These are phyloP conservation scores for Drosophila trichaetosa DNA, from an alignment of 2,888 invertebrate genomes.

Conservation along the genomic window DNA sequence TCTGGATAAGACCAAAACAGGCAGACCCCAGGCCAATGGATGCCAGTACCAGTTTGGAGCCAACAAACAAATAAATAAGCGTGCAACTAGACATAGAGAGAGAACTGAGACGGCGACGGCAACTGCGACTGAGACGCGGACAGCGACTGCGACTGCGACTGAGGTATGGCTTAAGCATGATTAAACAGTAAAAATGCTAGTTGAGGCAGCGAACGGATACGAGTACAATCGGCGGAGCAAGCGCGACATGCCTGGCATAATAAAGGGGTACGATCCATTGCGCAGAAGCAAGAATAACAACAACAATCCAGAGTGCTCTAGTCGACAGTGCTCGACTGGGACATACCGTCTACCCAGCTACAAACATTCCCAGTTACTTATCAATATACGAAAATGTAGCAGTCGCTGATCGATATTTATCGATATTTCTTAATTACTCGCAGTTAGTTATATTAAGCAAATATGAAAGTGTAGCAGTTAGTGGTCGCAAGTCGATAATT, in stretches of 20 bases:
- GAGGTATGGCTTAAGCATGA: conserved; percentile 65
- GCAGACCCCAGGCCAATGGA: conserved; percentile 48
- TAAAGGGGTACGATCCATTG: conserved; percentile 64
- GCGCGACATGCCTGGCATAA: conserved; percentile 73
- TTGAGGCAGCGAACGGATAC: conserved; percentile 54
- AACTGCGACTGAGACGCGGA: conserved; percentile 5
- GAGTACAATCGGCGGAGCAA: conserved; percentile 50
- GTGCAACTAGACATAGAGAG: conserved; percentile 66
- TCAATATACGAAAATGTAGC: background rate
- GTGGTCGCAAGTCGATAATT: background rate
- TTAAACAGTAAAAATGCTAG: conserved; percentile 54
- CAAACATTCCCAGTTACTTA: background rate
- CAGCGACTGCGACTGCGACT: conserved; percentile 14
- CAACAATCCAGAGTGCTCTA: background rate
- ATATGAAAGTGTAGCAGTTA: background rate
- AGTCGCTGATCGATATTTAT: background rate
- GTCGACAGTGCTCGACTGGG: background rate
- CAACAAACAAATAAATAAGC: conserved; percentile 76
- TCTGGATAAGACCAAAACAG: conserved; percentile 23
- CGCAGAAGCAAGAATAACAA: conserved; percentile 32
- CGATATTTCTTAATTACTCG: background rate
- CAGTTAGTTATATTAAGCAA: background rate
- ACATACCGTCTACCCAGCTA: background rate
- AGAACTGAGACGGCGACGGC: conserved; percentile 14
- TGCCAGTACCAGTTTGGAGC: conserved; percentile 76